Percentiles rank a stretch among this genome's conserved stretches.
phyloP scores from a whole-genome alignment of 2,888 invertebrate species.

The Alsophila aescularia region DNA sequence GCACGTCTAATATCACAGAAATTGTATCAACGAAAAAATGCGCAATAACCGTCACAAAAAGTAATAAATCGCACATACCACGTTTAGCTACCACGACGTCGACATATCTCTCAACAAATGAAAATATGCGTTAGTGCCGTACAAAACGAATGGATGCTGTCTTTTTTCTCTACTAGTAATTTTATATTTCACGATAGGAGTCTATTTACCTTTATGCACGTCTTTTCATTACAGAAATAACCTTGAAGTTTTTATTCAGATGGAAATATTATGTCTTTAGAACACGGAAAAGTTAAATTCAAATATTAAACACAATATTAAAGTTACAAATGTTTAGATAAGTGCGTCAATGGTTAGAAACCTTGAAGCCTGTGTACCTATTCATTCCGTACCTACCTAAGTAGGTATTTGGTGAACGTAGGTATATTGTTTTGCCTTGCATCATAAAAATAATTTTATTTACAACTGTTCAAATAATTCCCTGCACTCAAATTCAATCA shows the following conservation, averaged over 20 bases:
- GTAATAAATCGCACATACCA: constrained; percentile 16
- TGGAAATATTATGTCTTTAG: constrained; percentile 20
- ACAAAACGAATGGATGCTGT: not conserved
- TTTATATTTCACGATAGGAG: not conserved
- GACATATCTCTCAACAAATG: not conserved
- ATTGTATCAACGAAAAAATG: constrained; percentile 9
- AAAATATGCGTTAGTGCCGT: not conserved
- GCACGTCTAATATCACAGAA: constrained; percentile 6
- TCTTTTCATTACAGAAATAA: constrained; percentile 26
- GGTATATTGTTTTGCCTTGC: not conserved
- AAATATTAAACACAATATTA: not conserved
- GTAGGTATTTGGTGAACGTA: not conserved
- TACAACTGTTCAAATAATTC: constrained; percentile 29
- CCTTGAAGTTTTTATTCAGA: constrained; percentile 35
- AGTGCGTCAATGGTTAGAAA: constrained; percentile 3
- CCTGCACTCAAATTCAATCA: constrained; percentile 13
- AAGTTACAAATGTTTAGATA: not conserved
- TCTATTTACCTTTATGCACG: not conserved
- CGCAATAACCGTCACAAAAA: constrained; percentile 20
- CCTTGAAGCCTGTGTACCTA: constrained; percentile 7
- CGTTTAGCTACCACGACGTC: constrained; percentile 4
- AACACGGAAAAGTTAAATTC: constrained; percentile 20
- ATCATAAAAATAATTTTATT: not conserved
- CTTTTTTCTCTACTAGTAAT: not conserved
- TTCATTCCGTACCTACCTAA: not conserved